Percentiles rank a stretch among this genome's conserved stretches.
phyloP scores from a whole-genome alignment of 2,888 invertebrate species.

The Malthinus seriepunctatus region DNA sequence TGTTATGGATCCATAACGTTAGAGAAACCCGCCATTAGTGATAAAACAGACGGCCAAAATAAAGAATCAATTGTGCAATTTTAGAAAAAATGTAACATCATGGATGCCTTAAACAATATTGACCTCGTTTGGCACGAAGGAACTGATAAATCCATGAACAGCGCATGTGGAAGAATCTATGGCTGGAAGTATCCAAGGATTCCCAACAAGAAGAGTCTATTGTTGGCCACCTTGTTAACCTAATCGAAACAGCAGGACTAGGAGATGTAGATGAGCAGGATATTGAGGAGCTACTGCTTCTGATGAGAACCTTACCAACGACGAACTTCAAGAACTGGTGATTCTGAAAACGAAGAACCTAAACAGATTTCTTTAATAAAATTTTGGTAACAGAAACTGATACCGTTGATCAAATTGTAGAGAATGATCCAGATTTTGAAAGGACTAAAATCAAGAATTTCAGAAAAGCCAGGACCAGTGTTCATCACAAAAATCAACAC shows the following conservation, averaged over 20 bases:
- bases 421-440: too few relatives aligned
- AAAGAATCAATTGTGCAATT: not conserved
- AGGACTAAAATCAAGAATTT: too few relatives aligned
- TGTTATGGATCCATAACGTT: too few relatives aligned
- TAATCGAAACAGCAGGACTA: not conserved
- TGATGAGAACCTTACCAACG: conserved; percentile 8
- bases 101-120: not conserved
- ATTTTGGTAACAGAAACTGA: conserved; percentile 1
- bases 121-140: not conserved
- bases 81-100: not conserved
- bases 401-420: too few relatives aligned
- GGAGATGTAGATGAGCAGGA: not conserved
- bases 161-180: not conserved
- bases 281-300: conserved; percentile 7
- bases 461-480: too few relatives aligned
- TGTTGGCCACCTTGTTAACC: not conserved
- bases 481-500: too few relatives aligned
- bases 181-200: conserved; percentile 41
- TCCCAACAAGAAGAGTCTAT: not conserved
- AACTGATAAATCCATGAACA: not conserved
- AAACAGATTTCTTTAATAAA: conserved; percentile 1
- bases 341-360: conserved; percentile 2
- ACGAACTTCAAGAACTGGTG: conserved; percentile 7
- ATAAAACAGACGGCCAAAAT: not conserved
- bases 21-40: too few relatives aligned